Conservation (phyloP, 2,888 invertebrate species). For the Abrostola triplasia region DNA sequence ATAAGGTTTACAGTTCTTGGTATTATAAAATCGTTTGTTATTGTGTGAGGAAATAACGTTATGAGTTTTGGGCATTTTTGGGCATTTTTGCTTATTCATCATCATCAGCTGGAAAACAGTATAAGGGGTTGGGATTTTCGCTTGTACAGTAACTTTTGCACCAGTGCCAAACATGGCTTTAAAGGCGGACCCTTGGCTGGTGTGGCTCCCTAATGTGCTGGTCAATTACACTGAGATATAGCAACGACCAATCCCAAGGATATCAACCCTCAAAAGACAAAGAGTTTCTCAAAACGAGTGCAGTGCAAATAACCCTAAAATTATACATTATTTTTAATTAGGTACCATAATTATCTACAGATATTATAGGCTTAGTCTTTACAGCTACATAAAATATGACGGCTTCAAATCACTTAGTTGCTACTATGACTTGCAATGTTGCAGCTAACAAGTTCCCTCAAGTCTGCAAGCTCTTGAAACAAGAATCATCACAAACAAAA, state of each 20-base stretch:
- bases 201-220: too few relatives aligned
- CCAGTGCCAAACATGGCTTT: neutral
- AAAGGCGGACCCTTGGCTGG: too few relatives aligned
- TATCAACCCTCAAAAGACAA: too few relatives aligned
- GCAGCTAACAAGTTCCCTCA: neutral
- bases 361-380: too few relatives aligned
- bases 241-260: too few relatives aligned
- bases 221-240: too few relatives aligned
- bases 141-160: neutral
- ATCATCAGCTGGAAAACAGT: too few relatives aligned
- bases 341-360: too few relatives aligned
- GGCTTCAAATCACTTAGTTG: too few relatives aligned
- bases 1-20: conserved; percentile 31
- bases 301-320: neutral
- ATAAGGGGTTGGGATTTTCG: too few relatives aligned
- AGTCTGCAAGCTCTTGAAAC: conserved; percentile 3
- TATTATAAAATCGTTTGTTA: conserved; percentile 15
- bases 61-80: neutral
- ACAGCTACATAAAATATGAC: too few relatives aligned
- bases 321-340: neutral
- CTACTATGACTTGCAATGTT: neutral
- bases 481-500: conserved; percentile 13
- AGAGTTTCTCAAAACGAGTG: too few relatives aligned
- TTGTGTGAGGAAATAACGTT: neutral
- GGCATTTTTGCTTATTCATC: neutral